A percentile compares a stretch with the other conserved stretches of the same genome.
These are phyloP conservation scores for Pampusana beccarii DNA, from an alignment of 2,113 vertebrate species.

Conservation along the genomic window DNA sequence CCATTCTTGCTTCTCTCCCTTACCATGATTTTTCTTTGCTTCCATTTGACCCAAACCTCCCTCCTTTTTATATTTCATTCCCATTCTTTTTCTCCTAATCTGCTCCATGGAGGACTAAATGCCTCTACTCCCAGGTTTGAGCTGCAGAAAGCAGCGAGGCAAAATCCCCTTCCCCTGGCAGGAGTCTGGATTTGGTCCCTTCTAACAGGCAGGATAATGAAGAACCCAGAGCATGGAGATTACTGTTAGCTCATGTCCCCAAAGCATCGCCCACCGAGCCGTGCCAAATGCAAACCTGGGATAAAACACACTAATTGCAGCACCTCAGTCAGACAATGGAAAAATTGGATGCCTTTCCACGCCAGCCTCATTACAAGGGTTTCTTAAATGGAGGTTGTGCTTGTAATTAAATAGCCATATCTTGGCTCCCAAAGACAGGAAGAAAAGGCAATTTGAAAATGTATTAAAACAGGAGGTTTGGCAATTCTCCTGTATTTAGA, in stretches of 20 bases:
- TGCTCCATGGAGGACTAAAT: background rate
- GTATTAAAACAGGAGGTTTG: constrained; percentile 59
- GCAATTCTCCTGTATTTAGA: constrained; percentile 66
- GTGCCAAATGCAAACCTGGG: constrained; percentile 18
- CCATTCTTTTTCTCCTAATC: background rate
- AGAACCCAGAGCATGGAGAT: background rate
- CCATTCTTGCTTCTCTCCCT: background rate
- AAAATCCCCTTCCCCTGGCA: background rate
- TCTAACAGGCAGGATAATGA: background rate
- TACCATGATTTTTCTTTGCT: background rate
- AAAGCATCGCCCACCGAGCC: background rate
- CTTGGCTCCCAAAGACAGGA: constrained; percentile 53
- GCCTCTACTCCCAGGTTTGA: background rate
- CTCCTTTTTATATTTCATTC: background rate
- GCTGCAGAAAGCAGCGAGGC: background rate
- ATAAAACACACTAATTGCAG: constrained; percentile 23
- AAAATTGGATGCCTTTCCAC: constrained; percentile 38
- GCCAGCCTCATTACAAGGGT: background rate
- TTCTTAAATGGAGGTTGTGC: constrained; percentile 43
- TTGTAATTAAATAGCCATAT: constrained; percentile 53
- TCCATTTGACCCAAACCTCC: background rate
- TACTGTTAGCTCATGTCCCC: background rate
- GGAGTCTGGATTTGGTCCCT: background rate
- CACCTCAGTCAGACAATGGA: background rate
- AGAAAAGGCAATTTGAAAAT: constrained; percentile 64